Percentiles rank a stretch among this genome's conserved stretches.
Conservation (phyloP, 2,888 invertebrate species). For the Leistus spinibarbis region DNA sequence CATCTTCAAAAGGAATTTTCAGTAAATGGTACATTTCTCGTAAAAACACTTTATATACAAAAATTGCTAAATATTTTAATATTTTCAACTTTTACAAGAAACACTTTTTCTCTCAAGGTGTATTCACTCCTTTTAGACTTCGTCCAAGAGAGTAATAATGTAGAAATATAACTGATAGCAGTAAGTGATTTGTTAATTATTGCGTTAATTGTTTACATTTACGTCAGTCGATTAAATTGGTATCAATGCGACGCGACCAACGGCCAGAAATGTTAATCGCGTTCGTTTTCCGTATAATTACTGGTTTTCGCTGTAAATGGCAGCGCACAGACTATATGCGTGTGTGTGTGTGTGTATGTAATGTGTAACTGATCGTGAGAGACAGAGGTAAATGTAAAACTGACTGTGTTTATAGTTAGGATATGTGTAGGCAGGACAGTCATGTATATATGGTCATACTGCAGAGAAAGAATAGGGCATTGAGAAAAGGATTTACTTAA, state of each 20-base stretch:
- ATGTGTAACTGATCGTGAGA: background rate
- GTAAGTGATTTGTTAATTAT: conserved; percentile 25
- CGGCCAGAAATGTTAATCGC: conserved; percentile 7
- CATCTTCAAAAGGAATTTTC: too few relatives aligned
- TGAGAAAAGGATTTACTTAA: too few relatives aligned
- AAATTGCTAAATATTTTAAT: too few relatives aligned
- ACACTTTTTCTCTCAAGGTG: too few relatives aligned
- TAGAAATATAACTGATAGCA: background rate
- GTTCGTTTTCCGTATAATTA: conserved; percentile 16
- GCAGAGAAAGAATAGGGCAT: conserved; percentile 13
- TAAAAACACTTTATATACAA: too few relatives aligned
- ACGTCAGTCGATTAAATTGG: conserved; percentile 14
- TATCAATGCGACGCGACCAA: conserved; percentile 23
- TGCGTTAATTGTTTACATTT: conserved; percentile 34
- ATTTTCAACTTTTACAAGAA: too few relatives aligned
- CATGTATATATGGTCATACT: conserved; percentile 24
- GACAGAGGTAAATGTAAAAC: background rate
- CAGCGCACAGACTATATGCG: conserved; percentile 1
- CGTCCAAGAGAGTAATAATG: background rate
- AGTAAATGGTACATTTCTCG: too few relatives aligned
- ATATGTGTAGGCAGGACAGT: conserved; percentile 2
- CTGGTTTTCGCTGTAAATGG: conserved; percentile 35
- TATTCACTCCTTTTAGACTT: background rate
- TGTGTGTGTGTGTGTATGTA: background rate
- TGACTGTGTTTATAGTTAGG: conserved; percentile 21